Conservation (phyloP, 2,797 vertebrate species). For the Protonibea diacanthus region DNA sequence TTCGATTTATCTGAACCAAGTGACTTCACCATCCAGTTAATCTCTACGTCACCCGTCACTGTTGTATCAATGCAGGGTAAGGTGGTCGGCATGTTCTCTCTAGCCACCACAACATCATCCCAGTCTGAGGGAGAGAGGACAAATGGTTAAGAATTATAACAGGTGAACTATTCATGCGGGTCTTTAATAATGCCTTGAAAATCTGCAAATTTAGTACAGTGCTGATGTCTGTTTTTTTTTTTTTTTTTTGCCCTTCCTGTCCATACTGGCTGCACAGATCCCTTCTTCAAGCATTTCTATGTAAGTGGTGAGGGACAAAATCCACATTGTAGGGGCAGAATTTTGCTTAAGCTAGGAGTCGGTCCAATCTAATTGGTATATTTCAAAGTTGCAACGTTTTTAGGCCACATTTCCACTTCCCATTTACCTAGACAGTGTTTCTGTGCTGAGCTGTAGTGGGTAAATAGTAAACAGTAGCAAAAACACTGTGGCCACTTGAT, state of each 20-base stretch:
- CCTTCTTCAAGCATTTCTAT: not conserved
- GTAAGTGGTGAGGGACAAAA: slow-evolving; percentile 1
- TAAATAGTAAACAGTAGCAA: not conserved
- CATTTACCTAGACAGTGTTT: slow-evolving; percentile 10
- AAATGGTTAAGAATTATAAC: slow-evolving; percentile 1
- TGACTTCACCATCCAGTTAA: slow-evolving; percentile 78
- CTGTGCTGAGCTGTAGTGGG: not conserved
- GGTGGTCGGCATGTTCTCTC: slow-evolving; percentile 50
- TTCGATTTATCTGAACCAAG: slow-evolving; percentile 54
- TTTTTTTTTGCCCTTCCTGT: not conserved
- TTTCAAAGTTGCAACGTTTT: slow-evolving; percentile 12
- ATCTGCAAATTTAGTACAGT: slow-evolving; percentile 1
- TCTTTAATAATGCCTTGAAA: not conserved
- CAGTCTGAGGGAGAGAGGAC: slow-evolving; percentile 64
- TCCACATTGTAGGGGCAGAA: not conserved
- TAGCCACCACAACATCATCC: slow-evolving; percentile 75
- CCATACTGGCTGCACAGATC: not conserved
- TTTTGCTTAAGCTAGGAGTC: slow-evolving; percentile 13
- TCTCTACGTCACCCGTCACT: slow-evolving; percentile 31
- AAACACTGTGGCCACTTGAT: not conserved
- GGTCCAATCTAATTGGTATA: slow-evolving; percentile 16
- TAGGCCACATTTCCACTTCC: slow-evolving; percentile 3
- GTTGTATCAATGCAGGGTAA: slow-evolving; percentile 73
- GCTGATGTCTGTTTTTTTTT: not conserved
- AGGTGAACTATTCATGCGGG: slow-evolving; percentile 5